These are phyloP conservation scores for Neomorphus geoffroyi DNA, from an alignment of 2,797 vertebrate species.

Conservation along the genomic window DNA sequence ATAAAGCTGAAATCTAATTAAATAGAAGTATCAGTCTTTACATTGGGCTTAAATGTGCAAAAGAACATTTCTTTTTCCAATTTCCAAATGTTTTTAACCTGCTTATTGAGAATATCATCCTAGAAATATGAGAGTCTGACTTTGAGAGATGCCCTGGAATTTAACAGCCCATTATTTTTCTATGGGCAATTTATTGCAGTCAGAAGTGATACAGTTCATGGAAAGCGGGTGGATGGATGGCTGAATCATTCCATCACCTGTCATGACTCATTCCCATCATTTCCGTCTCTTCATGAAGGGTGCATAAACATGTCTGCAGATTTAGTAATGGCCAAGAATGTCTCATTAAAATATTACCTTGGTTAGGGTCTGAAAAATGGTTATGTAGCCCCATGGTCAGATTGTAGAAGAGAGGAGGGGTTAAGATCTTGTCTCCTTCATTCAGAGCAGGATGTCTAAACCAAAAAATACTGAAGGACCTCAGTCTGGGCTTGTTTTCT, in stretches of 20 bases:
- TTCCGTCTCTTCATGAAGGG: conserved; percentile 17
- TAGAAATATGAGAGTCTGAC: conserved; percentile 28
- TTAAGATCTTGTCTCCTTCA: not conserved
- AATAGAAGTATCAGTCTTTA: not conserved
- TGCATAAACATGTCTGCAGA: conserved; percentile 48
- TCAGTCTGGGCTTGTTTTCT: not conserved
- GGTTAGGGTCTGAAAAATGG: not conserved
- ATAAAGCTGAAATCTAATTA: conserved; percentile 14
- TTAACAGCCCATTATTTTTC: conserved; percentile 67
- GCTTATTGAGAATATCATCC: conserved; percentile 14
- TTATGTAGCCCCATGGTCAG: not conserved
- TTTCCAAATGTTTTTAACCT: not conserved
- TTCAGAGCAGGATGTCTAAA: not conserved
- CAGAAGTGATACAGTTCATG: conserved; percentile 54
- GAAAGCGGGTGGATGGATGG: conserved; percentile 31
- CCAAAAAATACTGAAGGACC: not conserved
- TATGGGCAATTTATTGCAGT: conserved; percentile 61
- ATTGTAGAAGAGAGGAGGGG: not conserved
- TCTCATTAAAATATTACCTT: conserved; percentile 44
- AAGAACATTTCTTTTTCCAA: not conserved
- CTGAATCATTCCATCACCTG: conserved; percentile 66
- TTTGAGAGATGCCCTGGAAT: conserved; percentile 59
- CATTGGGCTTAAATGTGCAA: not conserved
- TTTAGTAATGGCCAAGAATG: not conserved
- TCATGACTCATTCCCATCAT: conserved; percentile 66